phyloP scores from a whole-genome alignment of 2,113 vertebrate genomes.

The Rallus limicola region DNA sequence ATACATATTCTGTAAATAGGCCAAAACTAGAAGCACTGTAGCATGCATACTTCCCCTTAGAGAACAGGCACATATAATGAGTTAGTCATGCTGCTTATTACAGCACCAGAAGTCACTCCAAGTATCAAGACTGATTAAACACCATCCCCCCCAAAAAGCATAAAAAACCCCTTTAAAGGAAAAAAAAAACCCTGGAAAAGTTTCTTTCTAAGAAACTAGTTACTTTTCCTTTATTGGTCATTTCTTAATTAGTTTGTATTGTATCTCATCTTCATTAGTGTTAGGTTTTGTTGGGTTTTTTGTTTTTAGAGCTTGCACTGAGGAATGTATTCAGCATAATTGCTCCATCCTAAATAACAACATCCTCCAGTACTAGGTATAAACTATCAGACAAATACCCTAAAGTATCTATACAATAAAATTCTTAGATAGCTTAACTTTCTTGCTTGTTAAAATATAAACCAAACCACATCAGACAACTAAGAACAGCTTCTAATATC shows the following conservation, averaged over 20 bases:
- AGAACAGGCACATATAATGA: fast-evolving
- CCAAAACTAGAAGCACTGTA: neutral
- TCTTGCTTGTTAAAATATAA: neutral
- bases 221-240: neutral
- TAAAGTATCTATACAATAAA: neutral
- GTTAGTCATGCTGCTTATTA: neutral
- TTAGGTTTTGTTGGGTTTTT: neutral
- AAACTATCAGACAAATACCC: neutral
- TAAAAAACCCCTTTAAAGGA: neutral
- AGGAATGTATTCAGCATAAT: neutral
- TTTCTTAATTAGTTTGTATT: neutral
- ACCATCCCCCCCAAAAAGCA: neutral
- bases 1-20: neutral
- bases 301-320: neutral
- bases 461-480: neutral
- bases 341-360: neutral
- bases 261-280: neutral
- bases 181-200: neutral
- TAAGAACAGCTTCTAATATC: slow-evolving; percentile 28
- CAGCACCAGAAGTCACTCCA: neutral
- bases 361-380: neutral
- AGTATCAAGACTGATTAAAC: neutral
- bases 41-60: fast-evolving
- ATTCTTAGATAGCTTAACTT: neutral
- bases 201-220: neutral